Evolutionary conservation across 2,113 vertebrate genomes (phyloP), one percentile per base, ranked within the genome.

Genomic region (Apeltes quadracus): DNA sequence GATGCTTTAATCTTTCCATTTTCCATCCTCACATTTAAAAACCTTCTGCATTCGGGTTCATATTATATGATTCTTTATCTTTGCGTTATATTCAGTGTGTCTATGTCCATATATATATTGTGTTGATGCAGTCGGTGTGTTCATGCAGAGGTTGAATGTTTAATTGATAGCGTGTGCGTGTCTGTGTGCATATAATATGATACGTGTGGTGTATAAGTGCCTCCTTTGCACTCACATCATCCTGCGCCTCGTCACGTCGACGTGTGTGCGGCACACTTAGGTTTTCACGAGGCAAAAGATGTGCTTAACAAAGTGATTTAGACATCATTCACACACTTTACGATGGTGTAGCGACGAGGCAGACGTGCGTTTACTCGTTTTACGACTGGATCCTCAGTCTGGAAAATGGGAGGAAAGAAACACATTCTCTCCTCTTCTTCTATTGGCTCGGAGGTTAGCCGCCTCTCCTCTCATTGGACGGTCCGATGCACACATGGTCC

Each of bases 401-500:
- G 20, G 32, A 20, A 59, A 36, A 55, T 18, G 11, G 2, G 61
- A 46, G 15, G 12, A 43, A 16, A 51, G 5, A 16, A 25, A 8
- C 12, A 57, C 1, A 18, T 20, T 61, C 36, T 39, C 38, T 16
- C 5, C 41, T 58, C 38, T 32, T 9, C 46, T 63, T 72, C 72
- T 27, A 13, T 6, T 6, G 38, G n/a, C 53, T 48, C 77, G 62
- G 62, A 70, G 80, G 83, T 69, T 55, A 6, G 32, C 25, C 39
- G 61, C 25, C 73, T 79, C 75, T 66, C 56, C 29, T 72, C 54
- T 65, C 22, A 70, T 74, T 76, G 71, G 69, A 0, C 61, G 4
- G 25, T 46, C 56, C 7, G 16, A 3, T 6, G 56, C 18, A 36
- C 22, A 8, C 16, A 22, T 1, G 9, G 20, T 43, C 32, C 36